Conservation (phyloP, 1,140 invertebrate genomes). For the Trichonephila inaurata region DNA sequence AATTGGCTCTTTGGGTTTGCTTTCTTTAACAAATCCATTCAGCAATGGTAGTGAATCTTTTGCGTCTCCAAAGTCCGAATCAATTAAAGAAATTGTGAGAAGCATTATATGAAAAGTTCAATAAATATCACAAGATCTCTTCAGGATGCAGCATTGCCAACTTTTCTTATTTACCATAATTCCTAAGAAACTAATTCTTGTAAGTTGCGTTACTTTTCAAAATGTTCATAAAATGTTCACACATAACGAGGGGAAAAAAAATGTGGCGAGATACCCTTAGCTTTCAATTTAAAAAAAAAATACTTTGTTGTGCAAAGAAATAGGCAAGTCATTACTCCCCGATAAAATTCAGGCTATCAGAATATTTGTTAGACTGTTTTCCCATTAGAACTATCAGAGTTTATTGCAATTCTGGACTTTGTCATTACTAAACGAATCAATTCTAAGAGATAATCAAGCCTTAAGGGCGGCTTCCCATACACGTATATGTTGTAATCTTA, state of each 20-base stretch:
- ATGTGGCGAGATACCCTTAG: background rate
- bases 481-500: no score
- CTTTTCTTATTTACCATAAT: background rate
- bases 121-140: background rate
- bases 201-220: background rate
- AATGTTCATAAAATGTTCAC: background rate
- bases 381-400: background rate
- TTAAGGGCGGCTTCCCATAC: no score
- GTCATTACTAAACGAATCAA: background rate
- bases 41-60: conserved; percentile 7
- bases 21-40: background rate
- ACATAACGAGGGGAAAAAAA: background rate
- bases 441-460: background rate
- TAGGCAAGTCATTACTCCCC: background rate
- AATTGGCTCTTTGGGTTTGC: background rate
- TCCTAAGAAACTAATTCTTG: background rate
- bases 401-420: conserved; percentile 3
- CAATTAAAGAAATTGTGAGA: background rate
- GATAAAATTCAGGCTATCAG: conserved; percentile 15
- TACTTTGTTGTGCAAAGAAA: background rate
- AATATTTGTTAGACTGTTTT: background rate
- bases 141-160: background rate
- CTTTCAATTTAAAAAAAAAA: background rate
- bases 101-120: background rate
- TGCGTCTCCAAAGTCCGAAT: background rate